Evolutionary conservation across 2,888 invertebrate species (phyloP).

Genomic region (Amphipoea oculea): DNA sequence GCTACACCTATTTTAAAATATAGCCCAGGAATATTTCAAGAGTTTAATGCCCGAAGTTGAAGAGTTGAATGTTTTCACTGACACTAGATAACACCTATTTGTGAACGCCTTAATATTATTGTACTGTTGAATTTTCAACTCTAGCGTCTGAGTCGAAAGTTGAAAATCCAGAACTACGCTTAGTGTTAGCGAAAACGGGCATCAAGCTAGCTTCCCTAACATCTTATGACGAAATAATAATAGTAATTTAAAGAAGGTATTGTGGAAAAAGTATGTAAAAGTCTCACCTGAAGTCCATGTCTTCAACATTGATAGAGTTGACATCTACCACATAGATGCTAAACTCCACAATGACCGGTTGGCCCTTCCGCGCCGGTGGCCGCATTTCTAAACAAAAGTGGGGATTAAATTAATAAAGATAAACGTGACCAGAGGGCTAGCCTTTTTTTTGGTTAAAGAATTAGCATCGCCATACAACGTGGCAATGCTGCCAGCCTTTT

Average conservation of each 20-base stretch:
- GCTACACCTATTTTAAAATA: background rate
- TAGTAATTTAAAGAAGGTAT: background rate
- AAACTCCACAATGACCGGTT: slow-evolving; percentile 94
- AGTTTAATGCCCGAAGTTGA: background rate
- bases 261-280: background rate
- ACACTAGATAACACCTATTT: background rate
- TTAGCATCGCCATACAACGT: no score
- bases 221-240: background rate
- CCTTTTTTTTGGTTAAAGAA: no score
- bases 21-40: background rate
- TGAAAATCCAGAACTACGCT: background rate
- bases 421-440: no score
- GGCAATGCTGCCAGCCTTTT: no score
- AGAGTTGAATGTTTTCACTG: background rate
- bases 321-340: slow-evolving; percentile 96
- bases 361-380: slow-evolving; percentile 93
- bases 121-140: background rate
- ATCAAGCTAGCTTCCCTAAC: background rate
- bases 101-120: background rate
- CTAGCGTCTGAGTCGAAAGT: background rate
- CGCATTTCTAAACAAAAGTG: slow-evolving; percentile 91
- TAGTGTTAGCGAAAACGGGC: background rate
- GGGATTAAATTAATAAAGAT: background rate
- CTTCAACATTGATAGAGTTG: slow-evolving; percentile 96
- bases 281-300: slow-evolving; percentile 96